phyloP scores from a whole-genome alignment of 2,888 invertebrate genomes.

The Zaprionus obscuricornis region DNA sequence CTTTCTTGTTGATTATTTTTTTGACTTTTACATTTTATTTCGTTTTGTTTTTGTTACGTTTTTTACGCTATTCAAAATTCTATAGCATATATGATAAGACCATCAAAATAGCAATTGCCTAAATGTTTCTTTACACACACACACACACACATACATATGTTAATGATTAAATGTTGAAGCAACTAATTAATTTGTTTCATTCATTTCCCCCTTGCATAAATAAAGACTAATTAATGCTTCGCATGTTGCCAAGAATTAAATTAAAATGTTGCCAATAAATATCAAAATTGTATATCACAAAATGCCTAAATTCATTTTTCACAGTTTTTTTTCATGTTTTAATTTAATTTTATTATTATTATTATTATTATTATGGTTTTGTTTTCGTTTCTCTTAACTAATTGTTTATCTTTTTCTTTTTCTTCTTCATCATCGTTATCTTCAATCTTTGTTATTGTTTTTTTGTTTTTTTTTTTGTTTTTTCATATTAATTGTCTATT shows the following conservation, averaged over 20 bases:
- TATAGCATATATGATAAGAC: no score
- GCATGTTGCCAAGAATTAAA: conserved; percentile 10
- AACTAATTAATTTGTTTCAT: neutral
- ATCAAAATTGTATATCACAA: conserved; percentile 34
- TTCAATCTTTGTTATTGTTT: conserved; percentile 25
- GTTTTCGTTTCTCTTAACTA: conserved; percentile 7
- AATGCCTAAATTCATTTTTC: conserved; percentile 21
- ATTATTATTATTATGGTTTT: no score
- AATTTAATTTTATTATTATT: conserved; percentile 54
- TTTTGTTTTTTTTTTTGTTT: conserved; percentile 50
- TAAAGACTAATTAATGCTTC: conserved; percentile 12
- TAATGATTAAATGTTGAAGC: neutral
- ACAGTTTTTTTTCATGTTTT: conserved; percentile 24
- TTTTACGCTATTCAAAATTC: no score
- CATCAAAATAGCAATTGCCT: no score
- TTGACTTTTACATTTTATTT: no score
- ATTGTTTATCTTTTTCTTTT: conserved; percentile 29
- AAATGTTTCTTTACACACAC: no score
- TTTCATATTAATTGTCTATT: conserved; percentile 52
- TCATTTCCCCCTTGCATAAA: conserved; percentile 6
- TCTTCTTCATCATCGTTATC: conserved; percentile 22
- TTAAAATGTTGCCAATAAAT: conserved; percentile 37
- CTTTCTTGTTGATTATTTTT: no score
- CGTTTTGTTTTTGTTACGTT: no score
- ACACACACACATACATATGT: no score